phyloP scores from a whole-genome alignment of 2,113 vertebrate genomes.

The Sylvilagus bachmani region DNA sequence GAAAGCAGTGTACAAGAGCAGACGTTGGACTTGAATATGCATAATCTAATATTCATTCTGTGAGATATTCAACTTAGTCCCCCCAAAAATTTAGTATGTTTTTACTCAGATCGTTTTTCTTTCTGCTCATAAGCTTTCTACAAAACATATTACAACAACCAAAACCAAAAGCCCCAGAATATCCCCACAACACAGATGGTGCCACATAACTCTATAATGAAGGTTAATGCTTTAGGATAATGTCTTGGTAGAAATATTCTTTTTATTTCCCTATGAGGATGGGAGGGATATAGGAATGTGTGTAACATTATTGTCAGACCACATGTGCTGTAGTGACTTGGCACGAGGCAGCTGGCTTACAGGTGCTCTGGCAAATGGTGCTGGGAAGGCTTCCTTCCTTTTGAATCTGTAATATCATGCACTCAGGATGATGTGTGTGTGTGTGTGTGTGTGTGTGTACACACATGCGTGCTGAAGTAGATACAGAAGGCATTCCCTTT shows the following conservation, averaged over 20 bases:
- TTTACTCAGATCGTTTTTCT: conserved; percentile 50
- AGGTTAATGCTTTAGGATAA: conserved; percentile 25
- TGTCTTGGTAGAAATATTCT: conserved; percentile 1
- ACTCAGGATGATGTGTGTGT: conserved; percentile 54
- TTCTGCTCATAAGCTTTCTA: conserved; percentile 31
- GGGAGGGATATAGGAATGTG: conserved; percentile 23
- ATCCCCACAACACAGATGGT: conserved; percentile 58
- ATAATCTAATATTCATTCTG: background rate
- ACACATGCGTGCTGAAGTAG: background rate
- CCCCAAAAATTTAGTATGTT: background rate
- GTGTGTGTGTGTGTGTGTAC: background rate
- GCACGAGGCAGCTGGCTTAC: conserved; percentile 72
- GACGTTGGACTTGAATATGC: background rate
- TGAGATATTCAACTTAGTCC: background rate
- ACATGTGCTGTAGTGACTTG: conserved; percentile 68
- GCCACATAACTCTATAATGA: conserved; percentile 47
- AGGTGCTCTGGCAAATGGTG: conserved; percentile 75
- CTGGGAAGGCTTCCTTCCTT: conserved; percentile 41
- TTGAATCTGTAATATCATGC: conserved; percentile 55
- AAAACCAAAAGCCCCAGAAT: background rate
- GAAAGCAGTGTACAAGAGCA: conserved; percentile 35
- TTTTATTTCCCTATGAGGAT: conserved; percentile 60
- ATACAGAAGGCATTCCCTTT: conserved; percentile 51
- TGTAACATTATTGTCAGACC: conserved; percentile 8
- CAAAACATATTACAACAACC: conserved; percentile 17